Evolutionary conservation across 2,797 vertebrate species (phyloP).

Genomic region (Acipenser oxyrinchus): DNA sequence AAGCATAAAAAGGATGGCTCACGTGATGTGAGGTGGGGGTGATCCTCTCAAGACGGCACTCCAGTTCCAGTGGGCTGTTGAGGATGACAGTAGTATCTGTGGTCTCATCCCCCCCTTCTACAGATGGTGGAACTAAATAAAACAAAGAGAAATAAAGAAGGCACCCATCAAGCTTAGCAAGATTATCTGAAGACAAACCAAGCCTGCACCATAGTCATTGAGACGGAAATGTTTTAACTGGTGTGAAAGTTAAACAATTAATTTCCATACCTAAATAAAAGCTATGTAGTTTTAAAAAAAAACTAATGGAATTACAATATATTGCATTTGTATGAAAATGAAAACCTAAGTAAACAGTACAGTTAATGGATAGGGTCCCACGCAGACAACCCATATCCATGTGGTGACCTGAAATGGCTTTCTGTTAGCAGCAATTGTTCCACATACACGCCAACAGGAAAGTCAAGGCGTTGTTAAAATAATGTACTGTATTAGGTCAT

Average conservation of each 20-base stretch:
- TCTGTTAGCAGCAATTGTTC: background rate
- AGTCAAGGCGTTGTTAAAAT: background rate
- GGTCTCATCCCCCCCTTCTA: conserved; percentile 68
- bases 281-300: too few relatives aligned
- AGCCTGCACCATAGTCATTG: too few relatives aligned
- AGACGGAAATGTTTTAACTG: too few relatives aligned
- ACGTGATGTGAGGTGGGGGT: conserved; percentile 78
- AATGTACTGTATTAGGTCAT: too few relatives aligned
- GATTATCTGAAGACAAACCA: too few relatives aligned
- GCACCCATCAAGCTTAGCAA: background rate
- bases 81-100: conserved; percentile 70
- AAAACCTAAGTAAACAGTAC: background rate
- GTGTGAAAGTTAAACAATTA: too few relatives aligned
- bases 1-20: conserved; percentile 36
- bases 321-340: background rate
- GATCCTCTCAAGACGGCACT: conserved; percentile 77
- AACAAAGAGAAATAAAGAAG: conserved; percentile 13
- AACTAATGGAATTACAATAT: background rate
- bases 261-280: too few relatives aligned
- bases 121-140: conserved; percentile 71
- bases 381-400: too few relatives aligned
- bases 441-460: conserved; percentile 2
- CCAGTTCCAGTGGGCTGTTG: conserved; percentile 74
- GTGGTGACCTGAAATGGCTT: too few relatives aligned
- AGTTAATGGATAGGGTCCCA: too few relatives aligned